phyloP scores from a whole-genome alignment of 2,888 invertebrate genomes.

The Artemia sp. region DNA sequence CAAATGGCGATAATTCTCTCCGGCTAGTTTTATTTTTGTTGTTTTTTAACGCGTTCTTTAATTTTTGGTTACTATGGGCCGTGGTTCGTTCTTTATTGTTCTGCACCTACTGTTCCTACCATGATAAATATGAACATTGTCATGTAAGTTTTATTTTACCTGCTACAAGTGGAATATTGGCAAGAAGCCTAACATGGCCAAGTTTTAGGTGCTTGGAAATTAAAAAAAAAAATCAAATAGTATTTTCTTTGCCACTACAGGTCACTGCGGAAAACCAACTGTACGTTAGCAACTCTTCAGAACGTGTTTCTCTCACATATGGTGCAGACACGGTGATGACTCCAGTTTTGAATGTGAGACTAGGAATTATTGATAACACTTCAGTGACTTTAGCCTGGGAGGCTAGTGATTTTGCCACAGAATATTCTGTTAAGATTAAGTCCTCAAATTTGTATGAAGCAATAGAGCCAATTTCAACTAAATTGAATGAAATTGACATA shows the following conservation, averaged over 20 bases:
- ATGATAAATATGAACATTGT: no score
- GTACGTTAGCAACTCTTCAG: constrained; percentile 44
- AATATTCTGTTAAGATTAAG: constrained; percentile 40
- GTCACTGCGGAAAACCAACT: constrained; percentile 47
- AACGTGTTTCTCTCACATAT: constrained; percentile 42
- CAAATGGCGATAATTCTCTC: no score
- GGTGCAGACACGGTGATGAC: constrained; percentile 48
- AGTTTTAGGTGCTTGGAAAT: no score
- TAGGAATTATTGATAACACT: constrained; percentile 37
- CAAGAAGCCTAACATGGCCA: no score
- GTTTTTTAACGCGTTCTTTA: no score
- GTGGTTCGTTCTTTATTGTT: no score
- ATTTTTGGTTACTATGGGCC: no score
- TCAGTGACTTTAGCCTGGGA: constrained; percentile 46
- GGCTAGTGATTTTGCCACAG: constrained; percentile 40
- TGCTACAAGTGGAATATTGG: no score
- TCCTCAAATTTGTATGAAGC: constrained; percentile 36
- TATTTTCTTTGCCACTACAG: constrained; percentile 31
- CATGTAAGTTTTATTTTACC: no score
- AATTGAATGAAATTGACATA: constrained; percentile 33
- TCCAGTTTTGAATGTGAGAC: constrained; percentile 40
- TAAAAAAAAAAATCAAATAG: neutral
- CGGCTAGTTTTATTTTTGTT: no score
- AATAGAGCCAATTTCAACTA: constrained; percentile 33
- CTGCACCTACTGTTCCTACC: no score